Evolutionary conservation across 2,888 invertebrate genomes (phyloP).

Genomic region (Pristionchus mayeri): DNA sequence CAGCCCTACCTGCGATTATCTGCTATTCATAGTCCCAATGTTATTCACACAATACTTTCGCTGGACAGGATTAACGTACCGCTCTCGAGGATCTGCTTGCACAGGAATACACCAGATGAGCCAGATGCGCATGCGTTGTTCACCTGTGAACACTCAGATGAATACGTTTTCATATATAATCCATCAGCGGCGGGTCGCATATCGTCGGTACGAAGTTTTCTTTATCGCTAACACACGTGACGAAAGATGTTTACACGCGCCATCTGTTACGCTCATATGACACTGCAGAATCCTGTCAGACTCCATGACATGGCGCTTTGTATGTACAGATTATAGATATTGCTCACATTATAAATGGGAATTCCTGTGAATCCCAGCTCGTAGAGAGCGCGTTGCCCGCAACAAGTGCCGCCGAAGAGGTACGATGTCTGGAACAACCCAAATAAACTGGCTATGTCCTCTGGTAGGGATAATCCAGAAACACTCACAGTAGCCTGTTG

Average conservation of each 20-base stretch:
- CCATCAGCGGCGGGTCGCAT: too few species aligned
- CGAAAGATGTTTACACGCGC: too few species aligned
- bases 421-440: slow-evolving; percentile 67
- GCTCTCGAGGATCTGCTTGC: slow-evolving; percentile 91
- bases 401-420: slow-evolving; percentile 78
- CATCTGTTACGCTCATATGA: too few species aligned
- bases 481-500: slow-evolving; percentile 91
- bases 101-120: slow-evolving; percentile 90
- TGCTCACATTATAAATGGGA: slow-evolving; percentile 89
- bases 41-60: background rate
- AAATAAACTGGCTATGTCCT: too few species aligned
- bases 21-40: slow-evolving; percentile 78
- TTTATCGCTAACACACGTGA: too few species aligned
- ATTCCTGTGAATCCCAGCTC: slow-evolving; percentile 95
- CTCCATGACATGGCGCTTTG: too few species aligned
- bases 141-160: slow-evolving; percentile 79
- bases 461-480: too few species aligned
- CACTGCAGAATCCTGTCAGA: too few species aligned
- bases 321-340: too few species aligned
- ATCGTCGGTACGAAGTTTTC: too few species aligned
- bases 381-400: slow-evolving; percentile 94
- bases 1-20: slow-evolving; percentile 82
- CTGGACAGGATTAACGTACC: slow-evolving; percentile 77
- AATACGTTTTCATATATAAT: too few species aligned
- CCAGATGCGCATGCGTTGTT: slow-evolving; percentile 99